Conservation (phyloP, 1,140 invertebrate species). For the Melanaphis sacchari region DNA sequence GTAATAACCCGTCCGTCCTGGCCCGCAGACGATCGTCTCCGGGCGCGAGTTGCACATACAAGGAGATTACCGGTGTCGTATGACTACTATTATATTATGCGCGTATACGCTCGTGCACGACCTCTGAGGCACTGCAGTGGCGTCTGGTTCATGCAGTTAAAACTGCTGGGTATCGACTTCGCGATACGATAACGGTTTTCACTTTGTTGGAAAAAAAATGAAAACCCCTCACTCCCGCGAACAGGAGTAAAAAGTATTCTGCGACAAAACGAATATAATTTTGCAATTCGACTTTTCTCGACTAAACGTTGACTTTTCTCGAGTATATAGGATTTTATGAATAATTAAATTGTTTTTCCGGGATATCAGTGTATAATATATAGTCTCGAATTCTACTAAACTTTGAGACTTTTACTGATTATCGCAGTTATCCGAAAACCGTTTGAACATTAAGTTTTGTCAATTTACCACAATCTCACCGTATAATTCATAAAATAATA, state of each 20-base stretch:
- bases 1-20: constrained; percentile 7
- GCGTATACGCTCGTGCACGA: not conserved
- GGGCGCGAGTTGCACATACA: not conserved
- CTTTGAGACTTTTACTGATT: too few relatives aligned
- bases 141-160: not conserved
- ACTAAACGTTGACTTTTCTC: not conserved
- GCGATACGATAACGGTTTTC: not conserved
- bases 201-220: not conserved
- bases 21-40: not conserved
- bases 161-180: too few relatives aligned
- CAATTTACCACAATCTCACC: not conserved
- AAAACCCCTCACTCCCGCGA: not conserved
- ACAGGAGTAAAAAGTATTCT: not conserved
- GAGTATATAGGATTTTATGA: not conserved
- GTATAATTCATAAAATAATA: not conserved
- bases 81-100: not conserved
- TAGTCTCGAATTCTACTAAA: not conserved
- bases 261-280: not conserved
- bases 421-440: too few relatives aligned
- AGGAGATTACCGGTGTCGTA: constrained; percentile 50
- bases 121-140: not conserved
- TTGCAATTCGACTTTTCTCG: not conserved
- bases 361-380: too few relatives aligned
- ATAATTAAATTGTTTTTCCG: not conserved
- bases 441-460: not conserved